Evolutionary conservation across 2,888 invertebrate species (phyloP).

Genomic region (Cephus pulcher): DNA sequence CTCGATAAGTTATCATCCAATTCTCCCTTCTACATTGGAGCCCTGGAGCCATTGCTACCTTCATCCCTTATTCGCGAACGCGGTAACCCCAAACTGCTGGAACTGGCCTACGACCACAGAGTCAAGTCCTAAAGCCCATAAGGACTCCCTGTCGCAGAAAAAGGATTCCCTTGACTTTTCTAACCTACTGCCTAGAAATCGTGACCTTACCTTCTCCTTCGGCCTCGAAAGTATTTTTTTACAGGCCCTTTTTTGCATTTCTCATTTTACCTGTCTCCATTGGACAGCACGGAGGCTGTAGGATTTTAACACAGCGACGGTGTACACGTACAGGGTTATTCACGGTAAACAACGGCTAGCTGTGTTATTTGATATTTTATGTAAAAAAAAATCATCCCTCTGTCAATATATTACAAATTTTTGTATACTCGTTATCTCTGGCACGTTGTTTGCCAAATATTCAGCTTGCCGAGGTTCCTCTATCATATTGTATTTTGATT

Average conservation of each 20-base stretch:
- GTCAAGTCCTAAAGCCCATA: neutral
- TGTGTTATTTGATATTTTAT: neutral
- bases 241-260: neutral
- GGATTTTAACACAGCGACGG: neutral
- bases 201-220: neutral
- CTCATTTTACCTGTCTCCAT: neutral
- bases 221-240: neutral
- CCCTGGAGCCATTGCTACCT: neutral
- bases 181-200: neutral
- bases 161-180: neutral
- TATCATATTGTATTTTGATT: neutral
- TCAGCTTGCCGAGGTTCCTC: neutral
- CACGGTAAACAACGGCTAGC: too few species aligned
- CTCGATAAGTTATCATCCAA: slow-evolving; percentile 4
- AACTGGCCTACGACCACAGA: neutral
- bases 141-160: neutral
- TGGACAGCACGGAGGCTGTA: neutral
- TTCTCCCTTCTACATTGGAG: slow-evolving; percentile 1
- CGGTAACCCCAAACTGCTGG: neutral
- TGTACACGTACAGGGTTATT: too few species aligned
- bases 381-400: neutral
- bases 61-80: neutral
- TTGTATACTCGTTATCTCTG: neutral
- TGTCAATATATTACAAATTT: neutral
- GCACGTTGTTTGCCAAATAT: neutral